Base-by-base conservation (phyloP, 2,888 invertebrate genomes). In the Apodemia hepburni region DNA sequence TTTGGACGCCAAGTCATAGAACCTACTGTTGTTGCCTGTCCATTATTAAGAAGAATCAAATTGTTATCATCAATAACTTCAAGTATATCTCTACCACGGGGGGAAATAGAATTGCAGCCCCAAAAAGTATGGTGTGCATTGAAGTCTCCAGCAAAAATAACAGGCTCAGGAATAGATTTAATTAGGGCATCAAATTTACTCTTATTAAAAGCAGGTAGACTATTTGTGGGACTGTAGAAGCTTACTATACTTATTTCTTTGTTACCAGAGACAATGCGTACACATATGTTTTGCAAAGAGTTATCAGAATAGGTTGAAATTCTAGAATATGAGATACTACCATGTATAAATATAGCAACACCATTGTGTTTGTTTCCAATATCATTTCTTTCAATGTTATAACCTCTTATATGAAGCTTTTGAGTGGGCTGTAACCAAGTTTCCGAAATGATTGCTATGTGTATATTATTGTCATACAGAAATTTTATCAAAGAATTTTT, bases 241-340 rank as follows among this genome's bases (percentile, higher is more conserved):
- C 54, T 57, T n/a, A 64, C 64, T 35, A 64, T 45, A 54, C 22
- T 49, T 51, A 64, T 61, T 58, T 61, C 35, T 59, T 64, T 38
- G 15, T 58, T 58, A 61, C n/a, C 27, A 57, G 60, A 18, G 9
- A 9, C 4, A 18, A 45, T 59, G 15, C 59, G 18, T 18, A 60
- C 29, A 33, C 60, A 60, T 5, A 57, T 35, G 2, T 61, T 61
- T 61, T 57, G 61, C 27, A 61, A 18, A 6, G 57, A 57, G 22
- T 54, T 57, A 61, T 61, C 61, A 61, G 22, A 61, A 11, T 38
- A 38, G 2, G 61, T 61, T 33, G 9, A 7, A 11, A 61, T 33
- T 61, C 7, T 61, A 15, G 18, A 29, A 57, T 57, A 61, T 17
- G 3, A 8, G 9, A 61, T 54, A 18, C 18, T 57, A 22, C 54